Conservation (phyloP, 2,113 vertebrate genomes). For the Anolis carolinensis region DNA sequence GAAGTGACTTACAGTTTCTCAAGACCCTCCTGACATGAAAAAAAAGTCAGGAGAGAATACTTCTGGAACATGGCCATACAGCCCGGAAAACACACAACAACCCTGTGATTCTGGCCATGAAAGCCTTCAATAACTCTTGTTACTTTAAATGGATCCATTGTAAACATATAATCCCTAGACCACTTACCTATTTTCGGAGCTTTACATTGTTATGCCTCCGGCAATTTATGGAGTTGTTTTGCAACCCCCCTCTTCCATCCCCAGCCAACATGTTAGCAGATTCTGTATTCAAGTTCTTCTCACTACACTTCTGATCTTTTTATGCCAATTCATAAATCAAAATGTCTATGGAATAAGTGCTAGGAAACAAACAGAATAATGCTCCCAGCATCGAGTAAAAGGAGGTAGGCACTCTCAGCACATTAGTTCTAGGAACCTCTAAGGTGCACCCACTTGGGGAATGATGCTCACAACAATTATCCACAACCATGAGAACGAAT, state of each 20-base stretch:
- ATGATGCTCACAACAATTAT: slow-evolving; percentile 14
- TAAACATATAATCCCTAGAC: neutral
- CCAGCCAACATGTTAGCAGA: neutral
- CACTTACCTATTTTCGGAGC: neutral
- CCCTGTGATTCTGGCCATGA: no score
- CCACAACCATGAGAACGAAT: slow-evolving; percentile 48
- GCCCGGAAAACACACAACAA: no score
- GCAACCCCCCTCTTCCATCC: neutral
- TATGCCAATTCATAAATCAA: neutral
- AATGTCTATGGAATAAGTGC: neutral
- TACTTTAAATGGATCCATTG: neutral
- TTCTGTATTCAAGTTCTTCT: neutral
- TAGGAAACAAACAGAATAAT: neutral
- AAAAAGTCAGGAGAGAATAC: no score
- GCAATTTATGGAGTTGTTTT: neutral
- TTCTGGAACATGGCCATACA: no score
- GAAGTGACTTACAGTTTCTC: no score
- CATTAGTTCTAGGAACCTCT: slow-evolving; percentile 18
- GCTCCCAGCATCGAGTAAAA: neutral
- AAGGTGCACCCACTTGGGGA: slow-evolving; percentile 34
- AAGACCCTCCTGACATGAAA: no score
- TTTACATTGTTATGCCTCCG: neutral
- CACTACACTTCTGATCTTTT: neutral
- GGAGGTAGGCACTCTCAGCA: neutral
- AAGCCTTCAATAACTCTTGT: neutral